Conservation (phyloP, 2,888 invertebrate genomes). For the Calameuta pallipes region DNA sequence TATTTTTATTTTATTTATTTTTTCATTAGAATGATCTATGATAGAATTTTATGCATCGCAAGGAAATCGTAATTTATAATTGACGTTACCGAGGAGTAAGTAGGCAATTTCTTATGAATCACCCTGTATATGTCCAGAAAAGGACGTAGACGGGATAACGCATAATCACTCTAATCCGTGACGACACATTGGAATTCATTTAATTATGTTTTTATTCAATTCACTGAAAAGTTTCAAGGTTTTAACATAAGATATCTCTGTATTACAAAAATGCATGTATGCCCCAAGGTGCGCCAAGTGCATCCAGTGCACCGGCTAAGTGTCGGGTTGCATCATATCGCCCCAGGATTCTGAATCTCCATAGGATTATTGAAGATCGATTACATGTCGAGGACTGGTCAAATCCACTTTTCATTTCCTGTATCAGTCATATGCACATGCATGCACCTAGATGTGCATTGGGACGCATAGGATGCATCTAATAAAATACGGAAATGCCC, state of each 20-base stretch:
- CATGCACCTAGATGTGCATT: neutral
- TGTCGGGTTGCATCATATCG: too few species aligned
- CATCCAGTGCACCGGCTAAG: too few species aligned
- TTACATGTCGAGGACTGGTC: neutral
- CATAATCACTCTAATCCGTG: neutral
- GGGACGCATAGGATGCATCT: neutral
- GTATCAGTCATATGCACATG: neutral
- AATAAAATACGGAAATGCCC: neutral
- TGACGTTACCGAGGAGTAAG: too few species aligned
- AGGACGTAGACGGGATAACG: neutral
- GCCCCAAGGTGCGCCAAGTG: neutral
- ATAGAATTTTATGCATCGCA: too few species aligned
- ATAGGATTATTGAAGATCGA: neutral
- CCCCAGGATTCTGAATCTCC: too few species aligned
- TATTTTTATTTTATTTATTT: too few species aligned
- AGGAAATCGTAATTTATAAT: too few species aligned
- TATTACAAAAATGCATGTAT: neutral
- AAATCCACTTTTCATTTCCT: neutral
- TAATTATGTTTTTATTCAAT: neutral
- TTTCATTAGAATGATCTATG: too few species aligned
- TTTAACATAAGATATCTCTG: neutral
- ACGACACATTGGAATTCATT: neutral
- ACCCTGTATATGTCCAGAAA: neutral
- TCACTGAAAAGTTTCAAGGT: neutral
- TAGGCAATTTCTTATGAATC: neutral